Percentiles rank a stretch among this genome's conserved stretches.
These are phyloP conservation scores for Heterodera carotae DNA, from an alignment of 1,140 invertebrate species.

Conservation along the genomic window DNA sequence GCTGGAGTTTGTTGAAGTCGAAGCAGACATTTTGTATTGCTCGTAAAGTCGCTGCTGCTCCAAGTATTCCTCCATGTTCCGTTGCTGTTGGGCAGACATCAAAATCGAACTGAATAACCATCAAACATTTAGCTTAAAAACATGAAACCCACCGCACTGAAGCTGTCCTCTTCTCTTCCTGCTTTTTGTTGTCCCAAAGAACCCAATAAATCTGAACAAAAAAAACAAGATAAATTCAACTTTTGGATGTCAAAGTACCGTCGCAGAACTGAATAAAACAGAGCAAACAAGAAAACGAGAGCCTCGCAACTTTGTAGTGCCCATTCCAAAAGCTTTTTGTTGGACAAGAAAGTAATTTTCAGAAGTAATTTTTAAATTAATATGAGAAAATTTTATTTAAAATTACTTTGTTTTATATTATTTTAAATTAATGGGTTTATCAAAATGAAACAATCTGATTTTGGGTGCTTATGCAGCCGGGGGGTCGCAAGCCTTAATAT, in stretches of 20 bases:
- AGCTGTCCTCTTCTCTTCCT: not conserved
- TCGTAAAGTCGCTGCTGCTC: slow-evolving; percentile 14
- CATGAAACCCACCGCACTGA: slow-evolving; percentile 2
- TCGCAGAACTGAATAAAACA: slow-evolving; percentile 1
- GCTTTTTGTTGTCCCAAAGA: slow-evolving; percentile 18
- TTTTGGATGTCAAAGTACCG: not conserved
- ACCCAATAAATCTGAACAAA: not conserved
- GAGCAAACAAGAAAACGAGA: not conserved
- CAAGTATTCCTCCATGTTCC: slow-evolving; percentile 21
- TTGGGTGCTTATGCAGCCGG: too few relatives aligned
- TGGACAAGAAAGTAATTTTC: too few relatives aligned
- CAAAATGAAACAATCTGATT: too few relatives aligned
- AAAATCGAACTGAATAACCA: not conserved
- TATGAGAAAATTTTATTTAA: too few relatives aligned
- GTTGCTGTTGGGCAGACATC: slow-evolving; percentile 4
- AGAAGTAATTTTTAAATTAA: too few relatives aligned
- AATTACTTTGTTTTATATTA: too few relatives aligned
- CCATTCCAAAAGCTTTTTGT: too few relatives aligned
- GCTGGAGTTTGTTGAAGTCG: not conserved
- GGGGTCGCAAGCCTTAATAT: too few relatives aligned
- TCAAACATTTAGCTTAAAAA: not conserved
- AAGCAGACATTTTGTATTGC: not conserved
- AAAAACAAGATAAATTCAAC: not conserved
- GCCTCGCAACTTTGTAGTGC: not conserved
- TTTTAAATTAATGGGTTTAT: too few relatives aligned